Base-by-base conservation (phyloP, 1,140 invertebrate species). In the Pseudoatta argentina region DNA sequence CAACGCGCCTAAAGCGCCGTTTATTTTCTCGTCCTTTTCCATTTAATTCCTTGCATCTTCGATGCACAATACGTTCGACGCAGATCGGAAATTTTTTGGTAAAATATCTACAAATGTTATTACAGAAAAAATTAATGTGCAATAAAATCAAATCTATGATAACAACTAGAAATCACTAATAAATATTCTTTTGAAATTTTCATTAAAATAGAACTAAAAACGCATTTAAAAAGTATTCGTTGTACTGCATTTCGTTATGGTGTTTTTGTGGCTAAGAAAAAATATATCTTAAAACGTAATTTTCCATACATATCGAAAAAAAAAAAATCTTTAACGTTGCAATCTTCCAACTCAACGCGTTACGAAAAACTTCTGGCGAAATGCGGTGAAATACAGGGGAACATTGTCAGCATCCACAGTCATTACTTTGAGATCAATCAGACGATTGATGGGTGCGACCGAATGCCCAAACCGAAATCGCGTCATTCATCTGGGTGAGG, bases 361-460 rank as follows among this genome's bases (percentile, higher is more conserved):
- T 1, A 16, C 2, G 18, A 72, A 72, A n/a, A 82, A 72, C 61
- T 67, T 30, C 3, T 27, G 18, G 10, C 10, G 53, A 1, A 6
- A 59, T 0, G 14, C 21, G n/a, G n/a, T 24, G 24, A 34, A n/a
- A 44, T 24, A 39, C 64, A 16, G 0, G 12, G 3, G 5, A 53
- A 53, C 21, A 39, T 86, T 88, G 79, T 86, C 85, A 66, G 18
- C 14, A 51, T 55, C 48, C 27, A 34, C 7, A 14, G 24, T 21
- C 30, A 73, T 72, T 75, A 59, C 53, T 24, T 30, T 55, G 63
- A 69, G 61, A 61, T 63, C 81, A 88, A 86, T 76, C 75, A 73
- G 85, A 72, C 83, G 81, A 86, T 88, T 87, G 91, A 92, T 86
- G 78, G 71, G 14, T 66, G 53, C 21, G 34, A 82, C 34, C 78